phyloP scores from a whole-genome alignment of 2,888 invertebrate species.

The Melitaea athalia region DNA sequence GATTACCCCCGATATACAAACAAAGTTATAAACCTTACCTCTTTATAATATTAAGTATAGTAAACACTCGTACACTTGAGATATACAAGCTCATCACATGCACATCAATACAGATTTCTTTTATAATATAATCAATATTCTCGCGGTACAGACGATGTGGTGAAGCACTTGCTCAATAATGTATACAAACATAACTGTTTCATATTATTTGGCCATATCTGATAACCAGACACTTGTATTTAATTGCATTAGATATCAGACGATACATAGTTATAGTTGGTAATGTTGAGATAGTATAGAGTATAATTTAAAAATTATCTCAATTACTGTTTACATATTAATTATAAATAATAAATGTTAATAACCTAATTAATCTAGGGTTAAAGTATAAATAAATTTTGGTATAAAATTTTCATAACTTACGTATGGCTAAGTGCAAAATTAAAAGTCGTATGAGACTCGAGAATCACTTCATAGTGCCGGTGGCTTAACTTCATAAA shows the following conservation, averaged over 20 bases:
- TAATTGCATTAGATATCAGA: background rate
- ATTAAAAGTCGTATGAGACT: constrained; percentile 25
- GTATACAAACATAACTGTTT: constrained; percentile 36
- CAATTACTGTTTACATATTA: background rate
- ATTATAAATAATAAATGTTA: constrained; percentile 26
- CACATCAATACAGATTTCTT: background rate
- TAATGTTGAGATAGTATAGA: background rate
- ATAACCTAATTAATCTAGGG: constrained; percentile 28
- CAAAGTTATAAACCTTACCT: no score
- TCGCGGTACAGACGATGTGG: background rate
- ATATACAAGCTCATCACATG: background rate
- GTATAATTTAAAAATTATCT: constrained; percentile 1
- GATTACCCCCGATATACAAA: no score
- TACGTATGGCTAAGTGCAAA: constrained; percentile 41
- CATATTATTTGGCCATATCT: background rate
- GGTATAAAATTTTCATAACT: constrained; percentile 44
- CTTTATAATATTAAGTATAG: no score
- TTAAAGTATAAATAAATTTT: constrained; percentile 47
- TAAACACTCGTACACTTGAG: background rate
- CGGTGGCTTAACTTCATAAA: background rate
- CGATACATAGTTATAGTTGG: background rate
- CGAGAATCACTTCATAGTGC: constrained; percentile 1
- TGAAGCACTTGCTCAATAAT: constrained; percentile 27
- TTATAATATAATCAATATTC: constrained; percentile 2
- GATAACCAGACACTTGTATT: background rate